These are phyloP conservation scores for Grammomys surdaster DNA, from an alignment of 2,113 vertebrate species.

Conservation along the genomic window DNA sequence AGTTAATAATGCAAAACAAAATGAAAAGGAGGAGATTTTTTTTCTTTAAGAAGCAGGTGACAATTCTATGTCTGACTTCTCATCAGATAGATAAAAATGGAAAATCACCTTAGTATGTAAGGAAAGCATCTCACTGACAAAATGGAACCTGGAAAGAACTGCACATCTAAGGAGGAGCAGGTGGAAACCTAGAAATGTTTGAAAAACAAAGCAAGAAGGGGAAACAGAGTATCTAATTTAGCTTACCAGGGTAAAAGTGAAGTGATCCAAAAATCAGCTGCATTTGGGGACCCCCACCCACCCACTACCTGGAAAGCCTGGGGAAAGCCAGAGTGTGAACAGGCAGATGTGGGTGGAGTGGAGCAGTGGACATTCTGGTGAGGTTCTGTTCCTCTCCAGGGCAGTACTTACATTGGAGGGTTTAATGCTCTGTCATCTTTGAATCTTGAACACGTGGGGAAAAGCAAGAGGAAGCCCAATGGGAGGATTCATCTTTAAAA, in stretches of 20 bases:
- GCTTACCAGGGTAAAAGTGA: background rate
- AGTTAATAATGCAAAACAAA: background rate
- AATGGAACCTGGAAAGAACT: background rate
- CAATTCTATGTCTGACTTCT: background rate
- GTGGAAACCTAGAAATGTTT: background rate
- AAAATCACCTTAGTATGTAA: background rate
- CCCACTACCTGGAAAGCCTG: background rate
- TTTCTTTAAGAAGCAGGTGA: background rate
- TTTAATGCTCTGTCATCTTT: background rate
- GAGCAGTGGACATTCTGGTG: background rate
- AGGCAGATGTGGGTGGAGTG: background rate
- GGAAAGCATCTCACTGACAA: background rate
- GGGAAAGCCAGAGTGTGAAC: background rate
- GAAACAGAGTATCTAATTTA: background rate
- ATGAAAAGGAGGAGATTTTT: background rate
- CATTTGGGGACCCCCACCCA: no score
- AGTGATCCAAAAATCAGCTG: background rate
- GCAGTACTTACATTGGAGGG: no score
- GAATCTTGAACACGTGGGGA: background rate
- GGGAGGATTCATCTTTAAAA: background rate
- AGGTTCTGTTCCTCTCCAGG: background rate
- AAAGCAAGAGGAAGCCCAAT: background rate
- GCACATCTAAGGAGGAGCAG: background rate
- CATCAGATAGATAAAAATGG: conserved; percentile 1
- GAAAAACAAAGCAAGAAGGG: background rate